phyloP scores from a whole-genome alignment of 2,113 vertebrate genomes.

The Coreoperca whiteheadi region DNA sequence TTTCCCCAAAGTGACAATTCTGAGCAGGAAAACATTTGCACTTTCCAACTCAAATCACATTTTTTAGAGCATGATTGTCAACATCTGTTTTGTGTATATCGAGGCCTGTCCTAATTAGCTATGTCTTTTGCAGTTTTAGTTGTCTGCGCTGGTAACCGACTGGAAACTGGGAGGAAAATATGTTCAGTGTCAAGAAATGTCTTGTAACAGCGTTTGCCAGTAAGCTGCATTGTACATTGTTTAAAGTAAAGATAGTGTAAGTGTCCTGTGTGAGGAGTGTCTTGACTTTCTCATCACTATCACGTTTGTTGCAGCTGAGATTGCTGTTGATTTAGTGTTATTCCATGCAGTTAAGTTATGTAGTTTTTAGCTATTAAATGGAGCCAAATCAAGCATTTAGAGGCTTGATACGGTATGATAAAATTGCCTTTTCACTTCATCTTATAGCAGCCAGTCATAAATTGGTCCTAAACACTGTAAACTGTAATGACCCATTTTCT shows the following conservation, averaged over 20 bases:
- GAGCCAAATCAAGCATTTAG: constrained; percentile 14
- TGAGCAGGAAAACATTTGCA: constrained; percentile 25
- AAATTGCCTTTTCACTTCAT: constrained; percentile 5
- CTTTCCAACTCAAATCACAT: constrained; percentile 2
- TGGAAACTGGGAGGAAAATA: constrained; percentile 16
- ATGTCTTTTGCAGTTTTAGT: background rate
- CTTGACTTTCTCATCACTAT: background rate
- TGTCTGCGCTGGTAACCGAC: constrained; percentile 10
- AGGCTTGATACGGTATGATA: constrained; percentile 6
- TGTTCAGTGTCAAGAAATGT: constrained; percentile 4
- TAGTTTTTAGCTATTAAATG: constrained; percentile 25
- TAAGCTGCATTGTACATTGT: background rate
- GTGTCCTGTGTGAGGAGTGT: background rate
- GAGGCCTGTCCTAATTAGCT: constrained; percentile 4
- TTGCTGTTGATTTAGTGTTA: constrained; percentile 27
- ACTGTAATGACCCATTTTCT: constrained; percentile 31
- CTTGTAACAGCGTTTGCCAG: background rate
- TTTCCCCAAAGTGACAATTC: background rate
- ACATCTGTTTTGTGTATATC: constrained; percentile 21
- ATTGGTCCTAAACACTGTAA: constrained; percentile 10
- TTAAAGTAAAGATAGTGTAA: background rate
- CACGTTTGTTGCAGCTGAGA: constrained; percentile 6
- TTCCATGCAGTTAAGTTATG: constrained; percentile 18
- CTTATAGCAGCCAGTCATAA: constrained; percentile 3
- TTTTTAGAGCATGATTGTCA: constrained; percentile 15